Percentiles rank a stretch among this genome's conserved stretches.
These are phyloP conservation scores for Andrena flavipes DNA, from an alignment of 2,888 invertebrate genomes.

Conservation along the genomic window DNA sequence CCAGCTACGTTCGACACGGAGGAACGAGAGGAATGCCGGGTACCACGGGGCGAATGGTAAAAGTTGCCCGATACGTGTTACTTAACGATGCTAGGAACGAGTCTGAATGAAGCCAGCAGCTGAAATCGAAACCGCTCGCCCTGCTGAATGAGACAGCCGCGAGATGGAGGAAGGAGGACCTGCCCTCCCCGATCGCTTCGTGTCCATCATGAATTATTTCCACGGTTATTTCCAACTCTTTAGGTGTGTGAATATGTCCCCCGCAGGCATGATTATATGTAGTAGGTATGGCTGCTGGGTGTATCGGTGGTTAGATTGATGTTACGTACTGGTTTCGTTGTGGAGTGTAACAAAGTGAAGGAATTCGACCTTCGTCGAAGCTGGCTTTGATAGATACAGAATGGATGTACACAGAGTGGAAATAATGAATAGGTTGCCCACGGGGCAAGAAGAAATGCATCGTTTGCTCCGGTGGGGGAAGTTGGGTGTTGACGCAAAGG, in stretches of 20 bases:
- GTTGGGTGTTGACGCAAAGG: too few species aligned
- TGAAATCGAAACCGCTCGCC: constrained; percentile 13
- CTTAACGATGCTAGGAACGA: constrained; percentile 30
- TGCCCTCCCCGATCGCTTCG: not conserved
- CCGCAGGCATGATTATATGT: not conserved
- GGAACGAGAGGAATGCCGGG: constrained; percentile 15
- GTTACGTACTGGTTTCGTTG: too few species aligned
- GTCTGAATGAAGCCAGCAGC: constrained; percentile 17
- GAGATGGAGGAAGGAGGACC: not conserved
- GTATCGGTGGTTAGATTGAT: too few species aligned
- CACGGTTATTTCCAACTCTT: too few species aligned
- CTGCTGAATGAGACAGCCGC: constrained; percentile 11
- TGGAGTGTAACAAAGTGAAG: too few species aligned
- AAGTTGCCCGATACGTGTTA: constrained; percentile 35
- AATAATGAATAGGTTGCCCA: too few species aligned
- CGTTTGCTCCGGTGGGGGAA: too few species aligned
- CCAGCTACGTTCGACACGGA: constrained; percentile 2
- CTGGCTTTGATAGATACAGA: too few species aligned
- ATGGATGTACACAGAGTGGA: too few species aligned
- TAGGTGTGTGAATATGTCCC: too few species aligned
- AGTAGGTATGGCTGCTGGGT: not conserved
- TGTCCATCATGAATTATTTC: not conserved
- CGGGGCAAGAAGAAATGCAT: too few species aligned
- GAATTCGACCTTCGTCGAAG: too few species aligned
- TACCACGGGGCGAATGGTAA: constrained; percentile 20